Evolutionary conservation across 2,113 vertebrate species (phyloP).

Genomic region (Egretta garzetta): DNA sequence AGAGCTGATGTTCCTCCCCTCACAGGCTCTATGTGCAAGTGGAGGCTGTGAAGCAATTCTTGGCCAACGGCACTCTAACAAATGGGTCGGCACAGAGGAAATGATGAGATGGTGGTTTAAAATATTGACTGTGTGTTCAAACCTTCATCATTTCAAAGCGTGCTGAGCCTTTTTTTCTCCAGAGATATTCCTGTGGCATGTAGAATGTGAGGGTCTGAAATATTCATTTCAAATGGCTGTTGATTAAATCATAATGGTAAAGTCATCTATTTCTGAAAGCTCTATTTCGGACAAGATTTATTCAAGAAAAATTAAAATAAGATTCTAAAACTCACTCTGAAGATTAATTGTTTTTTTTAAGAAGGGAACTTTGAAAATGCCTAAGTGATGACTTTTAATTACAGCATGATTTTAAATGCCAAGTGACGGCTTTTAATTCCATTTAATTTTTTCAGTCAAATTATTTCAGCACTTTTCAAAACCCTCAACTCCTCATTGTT

Average conservation of each 20-base stretch:
- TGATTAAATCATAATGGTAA: conserved; percentile 13
- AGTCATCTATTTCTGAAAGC: conserved; percentile 1
- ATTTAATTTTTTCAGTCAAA: not conserved
- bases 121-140: not conserved
- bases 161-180: not conserved
- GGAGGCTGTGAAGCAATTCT: not conserved
- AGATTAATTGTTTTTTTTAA: not conserved
- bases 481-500: not conserved
- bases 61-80: not conserved
- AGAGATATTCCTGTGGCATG: not conserved
- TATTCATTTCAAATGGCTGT: not conserved
- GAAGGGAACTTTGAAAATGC: not conserved
- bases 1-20: not conserved
- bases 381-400: not conserved
- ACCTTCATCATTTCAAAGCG: not conserved
- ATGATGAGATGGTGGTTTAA: not conserved
- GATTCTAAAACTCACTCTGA: not conserved
- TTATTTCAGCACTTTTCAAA: not conserved
- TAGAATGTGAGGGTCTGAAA: not conserved
- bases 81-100: not conserved
- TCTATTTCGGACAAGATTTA: not conserved
- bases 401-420: not conserved
- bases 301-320: conserved; percentile 3
- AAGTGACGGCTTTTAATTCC: not conserved
- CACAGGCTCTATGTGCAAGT: not conserved